Base-by-base conservation (phyloP, 2,888 invertebrate species). In the Tubulanus polymorphus region DNA sequence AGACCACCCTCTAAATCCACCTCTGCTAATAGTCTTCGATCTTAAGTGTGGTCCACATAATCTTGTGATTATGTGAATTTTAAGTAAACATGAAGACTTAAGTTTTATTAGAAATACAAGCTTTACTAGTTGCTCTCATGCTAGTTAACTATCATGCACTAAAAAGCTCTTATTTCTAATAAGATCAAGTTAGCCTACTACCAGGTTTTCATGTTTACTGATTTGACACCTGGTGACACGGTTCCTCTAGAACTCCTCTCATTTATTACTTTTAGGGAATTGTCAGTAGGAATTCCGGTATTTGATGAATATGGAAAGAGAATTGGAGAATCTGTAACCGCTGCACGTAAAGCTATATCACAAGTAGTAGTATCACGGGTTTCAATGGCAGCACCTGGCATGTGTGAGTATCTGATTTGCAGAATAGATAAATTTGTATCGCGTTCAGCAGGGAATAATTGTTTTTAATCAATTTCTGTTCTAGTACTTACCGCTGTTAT, bases 361-460 rank as follows among this genome's bases (percentile, higher is more conserved):
- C 88, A 92, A 65, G 96, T 97, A 5, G 88, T 91, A 54, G 71
- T 94, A 3, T 95, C 94, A 51, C 83, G 97, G 67, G 86, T 95
- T 55, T 80, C 85, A 52, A 99, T 99, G 97, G 94, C 95, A 0
- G 77, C 88, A 26, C 97, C 97, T 8, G 92, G 93, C 74, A 95
- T 97, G 93, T 85, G 94, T 95, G 81, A 70, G 76, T 72, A 23
- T 3, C 29, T 46, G 18, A n/a, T 55, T 12, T 37, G n/a, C 12
- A 12, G 46, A 12, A 12, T 46, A 10, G 46, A 46, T 23, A 8
- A 18, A 10, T 46, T n/a, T 23, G 12, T 12, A 46, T 18, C 35
- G 12, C 35, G 5, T 41, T 18, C 5, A 15, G 3, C 41, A 5
- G 6, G 23, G 20, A 5, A 15, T 8, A 8, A 41, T 41, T 41